Evolutionary conservation across 2,797 vertebrate species (phyloP), one percentile per base, ranked within the genome.

Genomic region (Mormyrus hasselquistii): DNA sequence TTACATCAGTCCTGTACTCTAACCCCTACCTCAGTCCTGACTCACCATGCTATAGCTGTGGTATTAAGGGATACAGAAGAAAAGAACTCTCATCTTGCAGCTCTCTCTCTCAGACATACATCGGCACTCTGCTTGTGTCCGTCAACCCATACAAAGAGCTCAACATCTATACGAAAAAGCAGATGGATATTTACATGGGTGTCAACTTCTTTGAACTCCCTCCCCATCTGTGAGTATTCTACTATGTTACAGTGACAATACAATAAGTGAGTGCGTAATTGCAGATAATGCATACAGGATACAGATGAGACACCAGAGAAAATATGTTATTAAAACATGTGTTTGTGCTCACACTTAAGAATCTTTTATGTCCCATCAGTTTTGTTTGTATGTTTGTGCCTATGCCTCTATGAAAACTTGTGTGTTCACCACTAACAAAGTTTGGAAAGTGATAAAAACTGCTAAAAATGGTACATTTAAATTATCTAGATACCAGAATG

Each of bases 201-300:
- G 97, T 99, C 22, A 99, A 98, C 93, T 98, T 99, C 90, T 99
- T 98, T 90, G 98, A 99, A 91, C 96, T 99, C 85, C 98, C 98
- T 14, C 98, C 98, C 29, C 98, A 99, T 84, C 96, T 99, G 98
- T 99, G 92, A 97, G 97, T 93, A 87, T 55, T 22, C 62, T 57
- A 34, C 57, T 6, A 14, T 14, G 29, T 88, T 29, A 41, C 41
- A 50, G 12, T 34, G 34, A 29, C 29, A 47, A 14, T 38, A 29
- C 29, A 47, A 14, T 38, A 34, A 73, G 29, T 53, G 8, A 41
- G 65, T 50, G 14, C 16, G 49, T 53, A 10, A 76, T 47, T n/a
- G 57, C n/a, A 25, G 44, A 53, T 25, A 50, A 50, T 52, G 8
- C 29, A 38, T 73, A 73, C 29, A 14, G 65, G 29, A 38, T 69